Evolutionary conservation across 2,797 vertebrate genomes (phyloP).

Genomic region (Smutsia gigantea): DNA sequence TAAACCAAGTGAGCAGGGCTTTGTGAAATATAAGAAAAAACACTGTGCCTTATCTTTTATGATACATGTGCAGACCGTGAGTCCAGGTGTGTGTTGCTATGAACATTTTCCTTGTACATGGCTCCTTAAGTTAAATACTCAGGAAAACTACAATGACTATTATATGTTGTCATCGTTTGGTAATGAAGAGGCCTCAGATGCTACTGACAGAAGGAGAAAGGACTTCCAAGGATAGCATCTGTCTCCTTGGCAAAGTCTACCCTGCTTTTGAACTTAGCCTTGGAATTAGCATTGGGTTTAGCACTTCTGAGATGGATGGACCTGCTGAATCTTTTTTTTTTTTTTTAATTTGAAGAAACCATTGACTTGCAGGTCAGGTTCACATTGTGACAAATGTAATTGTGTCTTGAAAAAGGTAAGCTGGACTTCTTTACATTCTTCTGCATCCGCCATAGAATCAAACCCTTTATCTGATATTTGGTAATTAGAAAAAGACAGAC

Average conservation of each 20-base stretch:
- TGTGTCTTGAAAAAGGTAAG: not conserved
- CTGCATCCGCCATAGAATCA: not conserved
- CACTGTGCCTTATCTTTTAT: not conserved
- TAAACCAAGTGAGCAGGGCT: not conserved
- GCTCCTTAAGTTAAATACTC: not conserved
- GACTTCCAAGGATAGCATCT: conserved; percentile 69
- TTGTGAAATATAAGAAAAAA: not conserved
- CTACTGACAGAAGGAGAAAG: not conserved
- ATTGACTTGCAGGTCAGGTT: not conserved
- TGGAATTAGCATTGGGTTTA: conserved; percentile 51
- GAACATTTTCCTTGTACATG: not conserved
- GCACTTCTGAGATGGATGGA: conserved; percentile 4
- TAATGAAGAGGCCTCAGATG: conserved; percentile 55
- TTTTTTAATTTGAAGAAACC: not conserved
- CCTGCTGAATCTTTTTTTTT: not conserved
- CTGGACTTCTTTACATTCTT: not conserved
- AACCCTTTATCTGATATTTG: not conserved
- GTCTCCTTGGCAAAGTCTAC: conserved; percentile 55
- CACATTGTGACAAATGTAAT: not conserved
- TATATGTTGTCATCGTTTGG: conserved; percentile 10
- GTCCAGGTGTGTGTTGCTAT: not conserved
- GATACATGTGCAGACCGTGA: not conserved
- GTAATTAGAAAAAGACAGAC: not conserved
- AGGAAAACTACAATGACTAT: not conserved
- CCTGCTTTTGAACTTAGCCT: not conserved